A percentile compares a stretch with the other conserved stretches of the same genome.
These are phyloP conservation scores for Eristalis pertinax DNA, from an alignment of 2,888 invertebrate species.

Conservation along the genomic window DNA sequence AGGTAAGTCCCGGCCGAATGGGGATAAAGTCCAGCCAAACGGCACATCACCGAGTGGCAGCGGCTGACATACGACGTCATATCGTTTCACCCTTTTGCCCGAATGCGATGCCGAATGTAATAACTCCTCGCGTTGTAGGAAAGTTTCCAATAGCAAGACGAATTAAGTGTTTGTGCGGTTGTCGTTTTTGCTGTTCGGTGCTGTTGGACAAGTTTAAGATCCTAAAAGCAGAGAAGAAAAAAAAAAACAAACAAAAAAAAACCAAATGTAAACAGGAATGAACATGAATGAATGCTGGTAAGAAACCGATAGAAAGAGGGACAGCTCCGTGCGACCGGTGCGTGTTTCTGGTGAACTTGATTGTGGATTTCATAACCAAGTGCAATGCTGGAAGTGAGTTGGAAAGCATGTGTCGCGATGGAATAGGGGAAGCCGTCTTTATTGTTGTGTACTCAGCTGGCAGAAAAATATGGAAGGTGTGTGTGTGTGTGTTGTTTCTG, in stretches of 20 bases:
- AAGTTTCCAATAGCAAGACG: slow-evolving; percentile 22
- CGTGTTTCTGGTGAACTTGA: slow-evolving; percentile 35
- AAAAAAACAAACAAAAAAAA: no score
- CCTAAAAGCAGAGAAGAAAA: background rate
- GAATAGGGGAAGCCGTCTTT: background rate
- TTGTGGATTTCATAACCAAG: slow-evolving; percentile 34
- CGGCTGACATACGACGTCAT: background rate
- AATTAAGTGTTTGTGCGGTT: background rate
- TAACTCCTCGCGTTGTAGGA: slow-evolving; percentile 22
- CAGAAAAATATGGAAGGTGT: background rate
- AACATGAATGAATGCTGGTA: slow-evolving; percentile 34
- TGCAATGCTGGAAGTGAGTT: background rate
- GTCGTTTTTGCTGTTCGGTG: no score
- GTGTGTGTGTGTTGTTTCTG: no score
- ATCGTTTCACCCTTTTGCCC: background rate
- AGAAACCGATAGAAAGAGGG: background rate
- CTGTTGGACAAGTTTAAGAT: background rate
- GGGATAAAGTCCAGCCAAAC: background rate
- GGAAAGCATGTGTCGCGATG: background rate
- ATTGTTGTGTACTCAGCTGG: background rate
- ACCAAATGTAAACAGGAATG: slow-evolving; percentile 36
- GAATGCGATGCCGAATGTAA: background rate
- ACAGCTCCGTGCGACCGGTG: background rate
- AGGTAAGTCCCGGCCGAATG: background rate
- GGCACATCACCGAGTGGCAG: background rate